Evolutionary conservation across 2,113 vertebrate genomes (phyloP).

Genomic region (Xenopus tropicalis): UCB_Xtro_10.0 CM004447.2:12613001-12613500

Average conservation of each 20-base stretch:
- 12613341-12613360: slow-evolving; percentile 24
- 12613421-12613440: background rate
- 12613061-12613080: too few relatives aligned
- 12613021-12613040: too few relatives aligned
- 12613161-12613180: slow-evolving; percentile 38
- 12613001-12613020: too few relatives aligned
- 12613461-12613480: too few relatives aligned
- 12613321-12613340: slow-evolving; percentile 39
- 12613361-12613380: slow-evolving; percentile 33
- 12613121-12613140: slow-evolving; percentile 7
- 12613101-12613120: slow-evolving; percentile 16
- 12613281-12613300: slow-evolving; percentile 49
- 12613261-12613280: slow-evolving; percentile 37
- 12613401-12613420: slow-evolving; percentile 27
- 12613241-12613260: slow-evolving; percentile 34
- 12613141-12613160: slow-evolving; percentile 29
- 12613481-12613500: too few relatives aligned
- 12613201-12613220: slow-evolving; percentile 36
- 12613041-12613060: too few relatives aligned
- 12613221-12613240: slow-evolving; percentile 41
- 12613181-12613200: slow-evolving; percentile 39
- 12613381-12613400: slow-evolving; percentile 16
- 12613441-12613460: too few relatives aligned
- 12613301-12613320: slow-evolving; percentile 42
- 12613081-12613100: background rate